Evolutionary conservation across 2,113 vertebrate genomes (phyloP), one percentile per base, ranked within the genome.

Genomic region (Corythoichthys haematopterus): DNA sequence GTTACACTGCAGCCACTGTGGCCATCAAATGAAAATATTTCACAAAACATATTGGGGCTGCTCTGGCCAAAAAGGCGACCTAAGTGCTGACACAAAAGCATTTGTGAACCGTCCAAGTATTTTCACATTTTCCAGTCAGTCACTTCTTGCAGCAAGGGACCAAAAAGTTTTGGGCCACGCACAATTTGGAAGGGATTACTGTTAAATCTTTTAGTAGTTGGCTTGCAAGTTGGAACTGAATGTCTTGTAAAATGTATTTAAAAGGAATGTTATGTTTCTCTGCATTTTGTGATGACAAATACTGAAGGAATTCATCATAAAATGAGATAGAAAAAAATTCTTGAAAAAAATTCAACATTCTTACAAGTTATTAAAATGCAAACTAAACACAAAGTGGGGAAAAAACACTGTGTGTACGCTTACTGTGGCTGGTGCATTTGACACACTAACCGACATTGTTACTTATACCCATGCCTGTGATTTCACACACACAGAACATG

Each of bases 101-200:
- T 16, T 15, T 14, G 43, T 20, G 11, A 45, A 46, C 43, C 60
- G 46, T 45, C 40, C 60, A 62, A 62, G 46, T 14, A 62, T 7
- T 40, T 62, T 33, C 20, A 33, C 10, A 12, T 62, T 62, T 62
- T 62, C 60, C 60, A 62, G 60, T 62, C 43, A 62, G 16, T 46
- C 38, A 62, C 38, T 33, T 62, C 43, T 62, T 46, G 60, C 20
- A 62, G 20, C 12, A 62, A 62, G 43, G n/a, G 59, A 61, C 16
- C 16, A 1, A 43, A 20, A 11, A 5, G 16, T 3, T 33, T 46
- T 33, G 43, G 60, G 43, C 20, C 20, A 47, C n/a, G 60, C 12
- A 62, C 20, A 62, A 62, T 62, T 57, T 33, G 20, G 12, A 40
- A 43, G 15, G 38, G n/a, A 45, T 45, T 4, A 28, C 11, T 62